A percentile compares a stretch with the other conserved stretches of the same genome.
These are phyloP conservation scores for Pollachius pollachius DNA, from an alignment of 2,113 vertebrate genomes.

Conservation along the genomic window DNA sequence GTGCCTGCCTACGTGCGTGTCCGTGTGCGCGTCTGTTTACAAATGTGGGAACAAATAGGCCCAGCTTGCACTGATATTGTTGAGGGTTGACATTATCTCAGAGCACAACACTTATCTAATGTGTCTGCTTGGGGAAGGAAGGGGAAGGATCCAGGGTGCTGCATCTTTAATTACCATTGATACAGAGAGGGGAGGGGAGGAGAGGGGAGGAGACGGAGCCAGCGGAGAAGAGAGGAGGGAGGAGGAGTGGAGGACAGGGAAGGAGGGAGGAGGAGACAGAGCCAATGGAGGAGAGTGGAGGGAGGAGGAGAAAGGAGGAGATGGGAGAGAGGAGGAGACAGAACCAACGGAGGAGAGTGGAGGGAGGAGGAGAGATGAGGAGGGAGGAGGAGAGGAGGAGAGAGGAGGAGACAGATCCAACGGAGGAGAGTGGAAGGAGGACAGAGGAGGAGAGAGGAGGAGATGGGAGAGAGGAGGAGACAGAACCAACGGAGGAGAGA, in stretches of 20 bases:
- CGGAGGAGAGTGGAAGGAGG: constrained; percentile 12
- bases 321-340: too few relatives aligned
- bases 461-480: constrained; percentile 23
- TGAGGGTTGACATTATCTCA: constrained; percentile 70
- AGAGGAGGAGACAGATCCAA: not conserved
- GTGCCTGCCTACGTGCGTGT: not conserved
- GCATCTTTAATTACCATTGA: constrained; percentile 81
- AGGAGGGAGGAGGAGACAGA: too few relatives aligned
- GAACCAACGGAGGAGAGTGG: not conserved
- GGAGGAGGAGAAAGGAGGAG: too few relatives aligned
- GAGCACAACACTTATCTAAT: constrained; percentile 70
- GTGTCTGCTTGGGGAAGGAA: constrained; percentile 66
- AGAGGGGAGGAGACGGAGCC: not conserved
- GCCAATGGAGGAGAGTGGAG: too few relatives aligned
- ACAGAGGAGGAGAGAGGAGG: not conserved
- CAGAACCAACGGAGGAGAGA: constrained; percentile 18
- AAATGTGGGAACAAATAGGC: constrained; percentile 64
- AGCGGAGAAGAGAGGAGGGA: too few relatives aligned
- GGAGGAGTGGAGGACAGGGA: too few relatives aligned
- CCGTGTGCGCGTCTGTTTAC: constrained; percentile 41
- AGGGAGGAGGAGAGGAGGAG: not conserved
- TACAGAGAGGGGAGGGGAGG: constrained; percentile 53
- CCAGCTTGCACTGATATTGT: constrained; percentile 52
- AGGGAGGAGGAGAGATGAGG: constrained; percentile 23
- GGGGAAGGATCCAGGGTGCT: constrained; percentile 66